A percentile compares a stretch with the other conserved stretches of the same genome.
Evolutionary conservation across 2,113 vertebrate genomes (phyloP).

Genomic region (Notechis scutatus): DNA sequence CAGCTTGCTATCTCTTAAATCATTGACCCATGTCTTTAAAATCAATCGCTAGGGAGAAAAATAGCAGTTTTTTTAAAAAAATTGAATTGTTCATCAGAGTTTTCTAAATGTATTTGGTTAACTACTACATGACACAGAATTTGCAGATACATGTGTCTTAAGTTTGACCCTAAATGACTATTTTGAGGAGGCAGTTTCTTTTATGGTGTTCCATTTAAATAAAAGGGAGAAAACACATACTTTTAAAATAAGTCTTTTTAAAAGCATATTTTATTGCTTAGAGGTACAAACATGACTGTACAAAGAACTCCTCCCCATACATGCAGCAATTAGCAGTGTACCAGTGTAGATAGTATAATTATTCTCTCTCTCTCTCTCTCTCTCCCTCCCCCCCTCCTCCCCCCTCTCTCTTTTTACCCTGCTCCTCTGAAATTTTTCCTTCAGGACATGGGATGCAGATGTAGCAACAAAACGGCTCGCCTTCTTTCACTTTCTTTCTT

Average conservation of each 20-base stretch:
- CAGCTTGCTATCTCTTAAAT: neutral
- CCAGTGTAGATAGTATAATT: neutral
- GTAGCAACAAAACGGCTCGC: neutral
- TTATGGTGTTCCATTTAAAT: neutral
- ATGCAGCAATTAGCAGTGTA: neutral
- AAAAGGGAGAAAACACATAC: neutral
- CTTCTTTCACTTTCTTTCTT: neutral
- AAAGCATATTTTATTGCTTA: neutral
- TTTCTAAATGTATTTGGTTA: neutral
- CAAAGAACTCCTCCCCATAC: neutral
- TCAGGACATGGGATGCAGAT: neutral
- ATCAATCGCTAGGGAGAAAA: neutral
- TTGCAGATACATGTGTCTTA: neutral
- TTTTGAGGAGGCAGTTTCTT: neutral
- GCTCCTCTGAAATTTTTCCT: neutral
- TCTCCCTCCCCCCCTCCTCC: accelerated
- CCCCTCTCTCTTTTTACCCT: neutral
- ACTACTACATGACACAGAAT: neutral
- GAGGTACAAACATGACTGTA: neutral
- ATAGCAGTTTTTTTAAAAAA: neutral
- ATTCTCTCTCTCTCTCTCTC: neutral
- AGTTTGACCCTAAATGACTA: neutral
- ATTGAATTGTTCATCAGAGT: neutral
- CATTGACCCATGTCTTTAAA: neutral
- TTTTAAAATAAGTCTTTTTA: neutral